Evolutionary conservation across 2,888 invertebrate genomes (phyloP), one percentile per base, ranked within the genome.

Genomic region (Sarcophaga caerulescens): DNA sequence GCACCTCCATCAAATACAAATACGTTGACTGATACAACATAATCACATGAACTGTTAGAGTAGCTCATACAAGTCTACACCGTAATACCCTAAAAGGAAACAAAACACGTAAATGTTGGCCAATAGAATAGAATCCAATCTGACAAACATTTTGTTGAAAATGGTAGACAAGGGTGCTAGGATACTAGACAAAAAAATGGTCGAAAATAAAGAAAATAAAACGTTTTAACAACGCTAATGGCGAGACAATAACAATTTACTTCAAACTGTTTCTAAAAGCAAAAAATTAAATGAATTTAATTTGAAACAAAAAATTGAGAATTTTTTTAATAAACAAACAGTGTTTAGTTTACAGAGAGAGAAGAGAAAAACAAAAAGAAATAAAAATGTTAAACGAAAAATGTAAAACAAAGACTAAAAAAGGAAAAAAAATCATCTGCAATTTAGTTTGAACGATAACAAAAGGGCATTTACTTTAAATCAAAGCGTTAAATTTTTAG

Each of bases 221-320:
- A 57, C 21, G 35, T 57, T 78, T 78, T 65, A 71, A 82, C 75
- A 82, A 80, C 57, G 82, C 78, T 85, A 82, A 82, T 82, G 76
- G 79, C 71, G 69, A 82, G 66, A 85, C 79, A 85, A 85, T 81
- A 63, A 78, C 81, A 85, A 79, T 85, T 79, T 74, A 74, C 74
- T 68, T 68, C 65, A 65, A 77, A 66, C 65, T 3, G 35, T 60
- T 23, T 52, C 35, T 47, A 47, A 8, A 47, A 17, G 35, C 17
- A 65, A 65, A 23, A 23, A 23, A 47, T 47, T 11, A 21, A 47
- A 3, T 45, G n/a, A 44, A 23, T 23, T 1, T 23, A 23, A 23
- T 23, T 23, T 23, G 47, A 81, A 62, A 62, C 17, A 11, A 68
- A 63, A 25, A 66, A 19, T 23, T 23, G 23, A 1, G 23, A 23